Percentiles rank a stretch among this genome's conserved stretches.
These are phyloP conservation scores for Melanogrammus aeglefinus DNA, from an alignment of 2,797 vertebrate genomes.

Conservation along the genomic window DNA sequence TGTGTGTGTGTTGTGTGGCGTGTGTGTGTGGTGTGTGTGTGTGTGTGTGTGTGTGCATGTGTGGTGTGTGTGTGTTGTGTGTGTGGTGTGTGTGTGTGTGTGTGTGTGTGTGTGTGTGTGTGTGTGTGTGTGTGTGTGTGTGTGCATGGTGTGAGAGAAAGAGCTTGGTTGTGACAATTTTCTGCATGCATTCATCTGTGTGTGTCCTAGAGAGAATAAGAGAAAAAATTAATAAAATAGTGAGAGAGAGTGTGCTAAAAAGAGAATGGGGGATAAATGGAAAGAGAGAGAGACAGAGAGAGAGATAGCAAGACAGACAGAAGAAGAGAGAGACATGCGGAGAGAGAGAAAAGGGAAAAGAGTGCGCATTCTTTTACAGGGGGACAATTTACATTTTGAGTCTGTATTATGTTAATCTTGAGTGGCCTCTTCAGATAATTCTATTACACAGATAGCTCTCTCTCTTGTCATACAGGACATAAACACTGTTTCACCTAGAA, in stretches of 20 bases:
- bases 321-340: slow-evolving; percentile 25
- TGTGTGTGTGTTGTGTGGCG: background rate
- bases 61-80: too few species aligned
- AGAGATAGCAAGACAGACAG: slow-evolving; percentile 3
- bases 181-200: too few species aligned
- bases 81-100: too few species aligned
- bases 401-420: slow-evolving; percentile 73
- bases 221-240: background rate
- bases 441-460: slow-evolving; percentile 69
- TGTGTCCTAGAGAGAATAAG: too few species aligned
- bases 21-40: too few species aligned
- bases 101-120: too few species aligned
- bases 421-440: slow-evolving; percentile 73
- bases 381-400: slow-evolving; percentile 71
- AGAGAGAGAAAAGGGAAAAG: slow-evolving; percentile 31
- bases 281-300: background rate
- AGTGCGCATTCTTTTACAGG: slow-evolving; percentile 56
- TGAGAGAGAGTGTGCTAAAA: background rate
- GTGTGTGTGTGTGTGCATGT: background rate
- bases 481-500: slow-evolving; percentile 56
- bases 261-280: too few species aligned
- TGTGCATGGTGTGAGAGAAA: too few species aligned
- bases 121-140: too few species aligned
- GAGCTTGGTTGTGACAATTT: too few species aligned
- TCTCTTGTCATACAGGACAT: slow-evolving; percentile 55